Conservation (phyloP, 2,113 vertebrate species). For the Theristicus caerulescens region DNA sequence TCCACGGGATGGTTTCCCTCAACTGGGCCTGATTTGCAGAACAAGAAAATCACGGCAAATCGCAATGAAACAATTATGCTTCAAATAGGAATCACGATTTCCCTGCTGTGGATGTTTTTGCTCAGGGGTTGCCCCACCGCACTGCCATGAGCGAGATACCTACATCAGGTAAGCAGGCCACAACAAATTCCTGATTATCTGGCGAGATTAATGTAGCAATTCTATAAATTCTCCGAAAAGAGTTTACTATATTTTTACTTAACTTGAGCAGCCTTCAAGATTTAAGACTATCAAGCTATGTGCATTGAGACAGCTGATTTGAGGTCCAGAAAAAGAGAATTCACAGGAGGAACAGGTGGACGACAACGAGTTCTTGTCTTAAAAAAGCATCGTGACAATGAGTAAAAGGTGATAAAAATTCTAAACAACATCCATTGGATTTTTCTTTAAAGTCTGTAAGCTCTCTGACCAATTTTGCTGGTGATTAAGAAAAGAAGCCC, state of each 20-base stretch:
- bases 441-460: not conserved
- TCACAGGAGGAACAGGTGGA: not conserved
- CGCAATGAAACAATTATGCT: not conserved
- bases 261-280: not conserved
- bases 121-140: not conserved
- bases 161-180: not conserved
- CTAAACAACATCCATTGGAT: not conserved
- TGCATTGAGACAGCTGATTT: not conserved
- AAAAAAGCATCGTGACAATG: fast-evolving
- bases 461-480: not conserved
- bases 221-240: not conserved
- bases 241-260: not conserved
- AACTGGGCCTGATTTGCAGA: not conserved
- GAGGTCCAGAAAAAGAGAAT: not conserved
- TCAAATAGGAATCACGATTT: not conserved
- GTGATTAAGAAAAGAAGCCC: not conserved
- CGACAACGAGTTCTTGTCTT: not conserved
- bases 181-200: not conserved
- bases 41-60: not conserved
- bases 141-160: fast-evolving
- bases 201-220: not conserved
- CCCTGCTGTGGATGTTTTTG: not conserved
- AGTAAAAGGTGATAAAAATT: not conserved
- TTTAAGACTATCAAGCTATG: not conserved
- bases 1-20: not conserved